phyloP scores from a whole-genome alignment of 2,888 invertebrate species.

The Melieria omissa region DNA sequence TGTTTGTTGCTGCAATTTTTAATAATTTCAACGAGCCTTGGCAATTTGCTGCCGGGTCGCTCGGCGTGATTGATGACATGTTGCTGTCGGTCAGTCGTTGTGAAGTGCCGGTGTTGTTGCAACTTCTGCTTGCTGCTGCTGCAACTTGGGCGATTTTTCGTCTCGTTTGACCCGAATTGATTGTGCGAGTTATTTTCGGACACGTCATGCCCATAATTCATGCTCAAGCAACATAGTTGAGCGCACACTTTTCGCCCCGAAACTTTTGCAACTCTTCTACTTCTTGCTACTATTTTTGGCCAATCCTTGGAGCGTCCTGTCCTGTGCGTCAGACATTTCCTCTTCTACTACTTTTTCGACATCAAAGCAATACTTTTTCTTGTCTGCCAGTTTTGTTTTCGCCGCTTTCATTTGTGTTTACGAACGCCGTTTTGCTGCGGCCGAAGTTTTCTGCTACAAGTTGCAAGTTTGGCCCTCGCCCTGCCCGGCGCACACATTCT shows the following conservation, averaged over 20 bases:
- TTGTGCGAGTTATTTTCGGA: slow-evolving; percentile 14
- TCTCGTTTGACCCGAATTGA: slow-evolving; percentile 4
- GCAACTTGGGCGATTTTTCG: not conserved
- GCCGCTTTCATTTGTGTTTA: too few species aligned
- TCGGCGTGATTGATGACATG: too few species aligned
- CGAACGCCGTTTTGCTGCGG: too few species aligned
- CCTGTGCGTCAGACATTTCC: not conserved
- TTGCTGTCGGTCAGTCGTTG: too few species aligned
- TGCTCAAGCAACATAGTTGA: slow-evolving; percentile 1
- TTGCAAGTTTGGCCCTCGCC: not conserved
- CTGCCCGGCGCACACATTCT: not conserved
- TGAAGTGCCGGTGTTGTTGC: not conserved
- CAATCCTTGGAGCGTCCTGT: not conserved
- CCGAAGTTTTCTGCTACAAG: not conserved
- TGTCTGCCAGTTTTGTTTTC: too few species aligned
- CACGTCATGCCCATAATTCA: slow-evolving; percentile 20
- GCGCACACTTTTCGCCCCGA: not conserved
- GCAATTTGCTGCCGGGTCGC: too few species aligned
- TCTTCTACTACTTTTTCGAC: not conserved
- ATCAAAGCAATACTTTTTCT: too few species aligned
- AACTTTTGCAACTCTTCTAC: not conserved
- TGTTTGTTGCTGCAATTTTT: too few species aligned
- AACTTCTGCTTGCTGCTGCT: not conserved
- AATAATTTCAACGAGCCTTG: too few species aligned
- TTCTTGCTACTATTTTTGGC: not conserved